Conservation (phyloP, 1,140 invertebrate genomes). For the Brachionus rubens region DNA sequence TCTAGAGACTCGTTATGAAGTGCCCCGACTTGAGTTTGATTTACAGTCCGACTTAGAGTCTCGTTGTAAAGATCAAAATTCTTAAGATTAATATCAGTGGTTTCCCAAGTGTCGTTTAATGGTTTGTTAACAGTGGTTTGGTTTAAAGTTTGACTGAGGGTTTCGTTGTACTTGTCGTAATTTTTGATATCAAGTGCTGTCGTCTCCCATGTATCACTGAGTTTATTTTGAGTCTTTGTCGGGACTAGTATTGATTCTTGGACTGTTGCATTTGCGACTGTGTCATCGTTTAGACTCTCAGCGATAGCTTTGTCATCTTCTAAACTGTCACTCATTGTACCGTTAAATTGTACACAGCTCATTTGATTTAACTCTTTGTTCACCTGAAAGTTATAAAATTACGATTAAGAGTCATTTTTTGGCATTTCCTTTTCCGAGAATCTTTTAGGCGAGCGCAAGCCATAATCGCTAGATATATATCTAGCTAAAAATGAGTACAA, state of each 20-base stretch:
- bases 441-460: no score
- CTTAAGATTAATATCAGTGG: neutral
- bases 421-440: no score
- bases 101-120: no score
- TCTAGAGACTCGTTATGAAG: neutral
- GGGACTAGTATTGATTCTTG: neutral
- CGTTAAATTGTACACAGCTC: conserved; percentile 9
- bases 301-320: conserved; percentile 40
- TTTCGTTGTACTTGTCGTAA: neutral
- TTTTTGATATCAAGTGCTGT: neutral
- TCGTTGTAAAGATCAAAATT: neutral
- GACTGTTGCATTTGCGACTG: neutral
- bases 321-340: neutral
- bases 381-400: no score
- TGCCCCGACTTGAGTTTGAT: neutral
- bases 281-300: conserved; percentile 19
- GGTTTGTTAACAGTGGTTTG: no score
- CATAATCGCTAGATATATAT: no score
- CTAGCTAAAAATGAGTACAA: no score
- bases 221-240: neutral
- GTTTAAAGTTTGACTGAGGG: no score
- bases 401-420: no score
- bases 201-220: neutral
- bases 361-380: neutral
- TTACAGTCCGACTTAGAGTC: neutral